Base-by-base conservation (phyloP, 2,888 invertebrate species). In the Nezara viridula region DNA sequence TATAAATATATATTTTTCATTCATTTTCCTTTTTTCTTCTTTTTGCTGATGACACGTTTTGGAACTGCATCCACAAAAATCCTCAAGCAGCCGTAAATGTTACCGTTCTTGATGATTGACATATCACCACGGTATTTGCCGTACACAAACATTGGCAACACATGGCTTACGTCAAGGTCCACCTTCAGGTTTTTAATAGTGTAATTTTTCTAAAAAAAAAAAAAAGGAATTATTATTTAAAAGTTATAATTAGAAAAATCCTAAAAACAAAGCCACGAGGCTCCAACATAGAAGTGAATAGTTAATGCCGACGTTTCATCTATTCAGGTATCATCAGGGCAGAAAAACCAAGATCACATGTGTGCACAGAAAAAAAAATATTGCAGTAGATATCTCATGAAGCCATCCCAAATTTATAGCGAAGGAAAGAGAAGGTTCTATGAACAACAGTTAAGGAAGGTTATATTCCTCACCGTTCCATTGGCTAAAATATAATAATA, bases 201-300 rank as follows among this genome's bases (percentile, higher is more conserved):
- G n/a, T 81, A 81, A 47, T 81, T 44, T 81, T 44, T 81, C 81
- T 81, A 27, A 60, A 14, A 60, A 27, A 60, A 60, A 27, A 27
- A 60, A 12, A 21, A 27, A 0, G 2, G 24, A n/a, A n/a, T 55
- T 0, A 55, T 55, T 55, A 55, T 55, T 55, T 55, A n/a, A 10
- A 60, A 60, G 7, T n/a, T n/a, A 60, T 60, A 60, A n/a, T n/a
- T 60, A 60, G n/a, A 19, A 55, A 12, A 19, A 9, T 24, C 60
- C n/a, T 60, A 10, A 60, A 27, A 60, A n/a, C n/a, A n/a, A n/a
- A n/a, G n/a, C n/a, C n/a, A n/a, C n/a, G n/a, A n/a, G n/a, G n/a
- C n/a, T n/a, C 16, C 5, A n/a, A 60, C n/a, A 24, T n/a, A 12
- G n/a, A 55, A 12, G n/a, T 19, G 6, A 12, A 24, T 55, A 19